These are phyloP conservation scores for Thysanoteuthis rhombus DNA, from an alignment of 2,888 invertebrate species.

Conservation along the genomic window DNA sequence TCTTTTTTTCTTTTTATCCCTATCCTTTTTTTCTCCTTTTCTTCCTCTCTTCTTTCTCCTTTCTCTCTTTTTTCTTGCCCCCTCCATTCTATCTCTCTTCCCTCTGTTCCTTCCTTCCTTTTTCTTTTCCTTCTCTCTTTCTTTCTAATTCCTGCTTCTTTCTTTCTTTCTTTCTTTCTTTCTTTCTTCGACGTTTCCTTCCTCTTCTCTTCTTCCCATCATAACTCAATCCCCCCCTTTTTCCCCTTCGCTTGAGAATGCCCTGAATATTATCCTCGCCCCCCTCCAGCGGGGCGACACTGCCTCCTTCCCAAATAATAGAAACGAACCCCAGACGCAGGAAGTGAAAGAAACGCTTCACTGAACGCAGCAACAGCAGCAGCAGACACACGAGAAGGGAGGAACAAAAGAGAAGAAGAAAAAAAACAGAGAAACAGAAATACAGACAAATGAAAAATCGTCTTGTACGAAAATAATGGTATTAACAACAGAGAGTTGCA, in stretches of 20 bases:
- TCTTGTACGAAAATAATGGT: not conserved
- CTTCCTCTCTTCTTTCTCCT: not conserved
- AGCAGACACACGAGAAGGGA: not conserved
- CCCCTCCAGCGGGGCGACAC: too few species aligned
- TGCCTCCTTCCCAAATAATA: not conserved
- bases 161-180: not conserved
- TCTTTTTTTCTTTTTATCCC: not conserved
- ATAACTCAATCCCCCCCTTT: too few species aligned
- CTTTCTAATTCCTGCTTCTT: too few species aligned
- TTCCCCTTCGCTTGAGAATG: not conserved
- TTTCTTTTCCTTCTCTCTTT: not conserved
- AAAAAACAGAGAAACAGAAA: not conserved
- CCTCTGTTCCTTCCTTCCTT: not conserved
- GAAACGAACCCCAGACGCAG: not conserved
- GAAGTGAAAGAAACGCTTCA: not conserved
- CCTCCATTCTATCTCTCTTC: not conserved
- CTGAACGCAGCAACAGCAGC: not conserved
- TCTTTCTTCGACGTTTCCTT: not conserved
- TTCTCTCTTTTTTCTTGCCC: not conserved
- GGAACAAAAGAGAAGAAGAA: not conserved
- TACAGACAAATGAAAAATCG: not conserved
- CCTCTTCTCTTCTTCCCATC: not conserved
- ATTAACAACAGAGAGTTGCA: not conserved
- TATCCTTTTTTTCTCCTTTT: not conserved
- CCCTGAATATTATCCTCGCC: not conserved